Base-by-base conservation (phyloP, 2,797 vertebrate species). In the Perodicticus potto region DNA sequence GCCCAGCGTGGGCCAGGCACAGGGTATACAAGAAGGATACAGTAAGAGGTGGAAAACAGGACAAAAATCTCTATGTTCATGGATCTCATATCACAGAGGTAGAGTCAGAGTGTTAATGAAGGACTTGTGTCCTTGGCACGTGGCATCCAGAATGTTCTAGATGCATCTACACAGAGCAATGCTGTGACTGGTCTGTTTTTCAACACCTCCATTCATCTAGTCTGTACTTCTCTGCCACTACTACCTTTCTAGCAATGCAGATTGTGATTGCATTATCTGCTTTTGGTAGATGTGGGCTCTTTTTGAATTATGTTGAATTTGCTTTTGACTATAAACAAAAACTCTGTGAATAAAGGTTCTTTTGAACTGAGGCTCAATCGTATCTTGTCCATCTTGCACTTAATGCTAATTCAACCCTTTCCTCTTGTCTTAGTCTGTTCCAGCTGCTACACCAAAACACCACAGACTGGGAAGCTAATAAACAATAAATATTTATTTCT, bases 261-360 rank as follows among this genome's bases (percentile, higher is more conserved):
- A 59, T 86, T 59, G 74, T 32, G 20, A 67, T 40, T 34, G 29
- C 19, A 72, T 70, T 40, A 77, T 90, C 7, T 69, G 7, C 49
- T 70, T 29, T 8, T 20, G 11, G 25, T 27, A 93, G 34, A 49
- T 23, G 0, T 17, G 13, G 19, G 5, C 43, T 92, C 14, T 17
- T 89, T 93, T 73, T 67, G 37, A 85, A 57, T 61, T 84, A 70
- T 73, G 61, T 3, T 61, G 49, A 55, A 27, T 91, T 95, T 73
- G 20, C 22, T 95, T 89, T 93, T 23, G 69, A 78, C 29, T 57
- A 17, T 40, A 70, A 88, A 59, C 25, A 67, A 87, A 76, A 80
- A 65, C 19, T 19, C 5, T 40, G 22, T 37, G 0, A 87, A 37
- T 12, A 78, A 81, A 77, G 11, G 25, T 49, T 69, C 22, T 16